A percentile compares a stretch with the other conserved stretches of the same genome.
phyloP scores from a whole-genome alignment of 2,797 vertebrate species.

The Sebastes dallii region DNA sequence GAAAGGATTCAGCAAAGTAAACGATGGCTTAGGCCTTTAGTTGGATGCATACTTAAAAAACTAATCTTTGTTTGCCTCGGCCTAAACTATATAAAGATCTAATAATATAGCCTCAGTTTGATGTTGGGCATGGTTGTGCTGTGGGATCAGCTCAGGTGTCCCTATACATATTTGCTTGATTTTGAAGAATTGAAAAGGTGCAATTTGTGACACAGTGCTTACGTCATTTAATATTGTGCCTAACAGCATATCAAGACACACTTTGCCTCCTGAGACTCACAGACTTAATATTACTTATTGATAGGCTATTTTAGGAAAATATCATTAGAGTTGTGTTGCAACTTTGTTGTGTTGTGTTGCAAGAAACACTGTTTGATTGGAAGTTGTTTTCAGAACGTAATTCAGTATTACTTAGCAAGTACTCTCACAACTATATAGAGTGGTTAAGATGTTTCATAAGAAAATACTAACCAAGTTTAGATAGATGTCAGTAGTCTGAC shows the following conservation, averaged over 20 bases:
- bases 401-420: neutral
- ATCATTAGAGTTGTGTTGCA: neutral
- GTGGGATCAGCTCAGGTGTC: neutral
- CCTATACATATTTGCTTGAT: neutral
- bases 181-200: neutral
- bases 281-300: neutral
- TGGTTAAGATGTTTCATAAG: neutral
- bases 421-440: neutral
- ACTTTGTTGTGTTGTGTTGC: neutral
- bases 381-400: neutral
- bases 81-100: neutral
- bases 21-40: neutral
- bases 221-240: neutral
- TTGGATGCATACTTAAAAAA: constrained; percentile 11
- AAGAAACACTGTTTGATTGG: neutral
- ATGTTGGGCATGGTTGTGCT: neutral
- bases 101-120: neutral
- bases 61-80: constrained; percentile 14
- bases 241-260: neutral
- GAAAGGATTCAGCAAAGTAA: constrained; percentile 25
- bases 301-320: neutral
- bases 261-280: neutral
- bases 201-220: neutral
- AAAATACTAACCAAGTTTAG: neutral
- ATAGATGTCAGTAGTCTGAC: neutral